A percentile compares a stretch with the other conserved stretches of the same genome.
phyloP scores from a whole-genome alignment of 2,888 invertebrate species.

The Oscheius sp. region DNA sequence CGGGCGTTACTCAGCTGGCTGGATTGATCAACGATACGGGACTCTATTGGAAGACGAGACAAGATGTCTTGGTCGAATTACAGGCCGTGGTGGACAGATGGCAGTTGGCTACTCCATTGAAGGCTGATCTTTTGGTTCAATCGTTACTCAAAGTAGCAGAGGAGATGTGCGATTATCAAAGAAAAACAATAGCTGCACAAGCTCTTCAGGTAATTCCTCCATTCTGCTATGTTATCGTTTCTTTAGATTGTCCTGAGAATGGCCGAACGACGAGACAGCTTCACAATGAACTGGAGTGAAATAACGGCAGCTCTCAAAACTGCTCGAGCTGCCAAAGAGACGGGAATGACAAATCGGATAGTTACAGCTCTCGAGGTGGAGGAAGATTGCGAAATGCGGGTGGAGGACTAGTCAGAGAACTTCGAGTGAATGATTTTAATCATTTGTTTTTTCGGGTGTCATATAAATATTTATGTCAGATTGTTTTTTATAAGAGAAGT shows the following conservation, averaged over 20 bases:
- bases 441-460: not conserved
- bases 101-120: conserved; percentile 25
- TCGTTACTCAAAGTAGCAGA: conserved; percentile 35
- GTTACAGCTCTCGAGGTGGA: conserved; percentile 17
- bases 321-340: conserved; percentile 34
- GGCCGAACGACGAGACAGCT: conserved; percentile 31
- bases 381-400: no score
- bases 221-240: not conserved
- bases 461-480: not conserved
- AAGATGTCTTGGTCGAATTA: conserved; percentile 37
- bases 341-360: conserved; percentile 40
- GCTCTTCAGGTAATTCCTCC: conserved; percentile 32
- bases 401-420: not conserved
- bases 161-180: conserved; percentile 36
- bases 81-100: conserved; percentile 36
- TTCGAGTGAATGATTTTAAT: not conserved
- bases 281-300: conserved; percentile 37
- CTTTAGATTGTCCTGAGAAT: conserved; percentile 33
- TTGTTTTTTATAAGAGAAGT: no score
- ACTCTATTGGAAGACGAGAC: conserved; percentile 48
- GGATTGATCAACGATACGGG: conserved; percentile 11
- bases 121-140: conserved; percentile 26
- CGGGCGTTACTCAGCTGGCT: not conserved
- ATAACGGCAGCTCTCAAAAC: conserved; percentile 28
- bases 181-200: conserved; percentile 42